phyloP scores from a whole-genome alignment of 2,888 invertebrate genomes.

The Hirtodrosophila duncani region DNA sequence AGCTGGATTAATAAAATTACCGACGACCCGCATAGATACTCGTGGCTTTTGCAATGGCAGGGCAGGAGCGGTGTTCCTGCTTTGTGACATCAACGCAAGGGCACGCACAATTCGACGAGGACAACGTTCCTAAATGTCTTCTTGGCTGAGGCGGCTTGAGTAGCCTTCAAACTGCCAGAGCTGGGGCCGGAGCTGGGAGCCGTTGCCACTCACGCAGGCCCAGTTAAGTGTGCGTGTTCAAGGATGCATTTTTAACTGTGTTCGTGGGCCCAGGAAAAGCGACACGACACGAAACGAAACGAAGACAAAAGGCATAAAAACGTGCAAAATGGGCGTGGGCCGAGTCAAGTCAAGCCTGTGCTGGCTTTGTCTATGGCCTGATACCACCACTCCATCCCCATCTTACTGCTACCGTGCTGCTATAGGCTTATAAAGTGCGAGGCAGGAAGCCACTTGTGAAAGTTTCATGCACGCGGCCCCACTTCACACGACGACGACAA shows the following conservation, averaged over 20 bases:
- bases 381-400: background rate
- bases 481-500: constrained; percentile 65
- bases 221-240: constrained; percentile 72
- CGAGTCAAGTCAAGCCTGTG: constrained; percentile 6
- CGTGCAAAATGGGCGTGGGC: constrained; percentile 67
- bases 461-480: constrained; percentile 73
- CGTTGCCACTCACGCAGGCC: constrained; percentile 70
- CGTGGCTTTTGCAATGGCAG: background rate
- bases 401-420: background rate
- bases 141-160: constrained; percentile 40
- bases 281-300: constrained; percentile 58
- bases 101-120: constrained; percentile 53
- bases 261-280: constrained; percentile 68
- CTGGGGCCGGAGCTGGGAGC: constrained; percentile 16
- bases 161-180: constrained; percentile 19
- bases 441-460: constrained; percentile 71
- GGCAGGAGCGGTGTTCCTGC: constrained; percentile 4
- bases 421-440: constrained; percentile 69
- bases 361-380: constrained; percentile 1
- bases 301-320: constrained; percentile 68
- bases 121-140: constrained; percentile 36
- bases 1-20: constrained; percentile 69
- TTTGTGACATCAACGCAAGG: constrained; percentile 67
- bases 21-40: constrained; percentile 57
- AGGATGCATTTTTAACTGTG: constrained; percentile 70